Evolutionary conservation across 2,113 vertebrate species (phyloP).

Genomic region (Scytalopus superciliaris): DNA sequence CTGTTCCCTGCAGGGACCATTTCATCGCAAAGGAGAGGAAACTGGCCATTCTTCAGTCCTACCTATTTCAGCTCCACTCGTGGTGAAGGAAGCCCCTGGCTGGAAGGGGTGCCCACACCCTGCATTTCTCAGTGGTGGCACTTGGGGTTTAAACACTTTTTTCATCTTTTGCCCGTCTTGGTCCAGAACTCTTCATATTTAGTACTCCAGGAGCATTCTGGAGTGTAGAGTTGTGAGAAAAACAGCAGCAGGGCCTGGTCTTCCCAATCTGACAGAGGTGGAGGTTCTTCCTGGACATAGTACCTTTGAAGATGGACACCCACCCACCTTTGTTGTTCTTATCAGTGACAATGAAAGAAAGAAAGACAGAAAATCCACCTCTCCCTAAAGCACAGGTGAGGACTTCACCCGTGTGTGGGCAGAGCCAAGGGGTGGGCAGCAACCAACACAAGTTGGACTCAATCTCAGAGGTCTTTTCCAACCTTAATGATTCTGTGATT

Average conservation of each 20-base stretch:
- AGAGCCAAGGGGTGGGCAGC: fast-evolving
- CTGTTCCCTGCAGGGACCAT: not conserved
- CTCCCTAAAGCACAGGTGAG: not conserved
- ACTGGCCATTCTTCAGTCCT: not conserved
- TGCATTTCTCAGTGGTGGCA: not conserved
- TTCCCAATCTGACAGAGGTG: fast-evolving
- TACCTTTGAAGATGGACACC: not conserved
- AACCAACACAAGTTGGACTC: fast-evolving
- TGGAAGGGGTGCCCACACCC: not conserved
- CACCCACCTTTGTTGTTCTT: not conserved
- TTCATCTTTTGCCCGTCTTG: not conserved
- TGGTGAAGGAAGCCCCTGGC: not conserved
- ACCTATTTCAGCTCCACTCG: not conserved
- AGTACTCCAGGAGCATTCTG: not conserved
- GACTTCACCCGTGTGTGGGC: not conserved
- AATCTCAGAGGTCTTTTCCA: not conserved
- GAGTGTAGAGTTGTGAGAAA: not conserved
- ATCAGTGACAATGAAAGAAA: not conserved
- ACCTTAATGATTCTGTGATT: not conserved
- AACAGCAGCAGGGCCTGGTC: not conserved
- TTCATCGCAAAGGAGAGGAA: not conserved
- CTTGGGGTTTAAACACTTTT: fast-evolving
- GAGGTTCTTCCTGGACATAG: not conserved
- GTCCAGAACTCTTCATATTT: not conserved
- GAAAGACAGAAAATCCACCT: not conserved